Base-by-base conservation (phyloP, 23 tunicate genomes). In the Halocynthia roretzi region DNA sequence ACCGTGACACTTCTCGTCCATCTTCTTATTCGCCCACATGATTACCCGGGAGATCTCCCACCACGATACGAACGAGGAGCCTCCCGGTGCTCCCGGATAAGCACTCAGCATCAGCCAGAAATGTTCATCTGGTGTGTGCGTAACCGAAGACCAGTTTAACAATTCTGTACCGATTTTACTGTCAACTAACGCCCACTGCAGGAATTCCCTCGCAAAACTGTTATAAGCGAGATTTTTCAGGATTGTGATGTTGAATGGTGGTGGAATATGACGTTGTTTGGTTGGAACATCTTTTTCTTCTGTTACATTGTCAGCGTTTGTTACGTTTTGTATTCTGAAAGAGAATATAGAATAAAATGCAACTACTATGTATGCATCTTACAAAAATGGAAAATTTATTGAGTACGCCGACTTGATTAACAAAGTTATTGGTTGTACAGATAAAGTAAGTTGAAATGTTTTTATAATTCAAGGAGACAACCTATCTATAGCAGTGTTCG, bases 171-270 rank as follows among this genome's bases (percentile, higher is more conserved):
- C 89, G 22, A 67, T 52, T 15, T 77, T 56, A 50, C 89, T 79
- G 9, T 79, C 76, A 23, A 62, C 71, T 0, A 85, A 15, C 54
- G 51, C 80, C 89, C 89, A 85, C 70, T 72, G 63, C 10, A 85
- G 73, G 50, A 85, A 85, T 53, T 22, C 8, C 0, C 89, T 50
- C 0, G 83, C 12, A 66, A 69, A 85, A 11, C 71, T 67, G 56
- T 85, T 85, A 76, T 85, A 85, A 7, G 89, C 89, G 8, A 85
- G 50, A 51, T 79, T 78, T 51, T 85, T 85, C 70, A 50, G 53
- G 8, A 85, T 65, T 20, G 72, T 79, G 78, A 79, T 71, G 80
- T 79, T 71, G 74, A 50, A 62, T 7, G 89, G 89, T 54, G 83
- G 78, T n/a, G 83, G 80, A 20, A 56, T 0, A 23, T 85, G 68